Conservation (phyloP, 2,113 vertebrate genomes). For the Otis tarda region DNA sequence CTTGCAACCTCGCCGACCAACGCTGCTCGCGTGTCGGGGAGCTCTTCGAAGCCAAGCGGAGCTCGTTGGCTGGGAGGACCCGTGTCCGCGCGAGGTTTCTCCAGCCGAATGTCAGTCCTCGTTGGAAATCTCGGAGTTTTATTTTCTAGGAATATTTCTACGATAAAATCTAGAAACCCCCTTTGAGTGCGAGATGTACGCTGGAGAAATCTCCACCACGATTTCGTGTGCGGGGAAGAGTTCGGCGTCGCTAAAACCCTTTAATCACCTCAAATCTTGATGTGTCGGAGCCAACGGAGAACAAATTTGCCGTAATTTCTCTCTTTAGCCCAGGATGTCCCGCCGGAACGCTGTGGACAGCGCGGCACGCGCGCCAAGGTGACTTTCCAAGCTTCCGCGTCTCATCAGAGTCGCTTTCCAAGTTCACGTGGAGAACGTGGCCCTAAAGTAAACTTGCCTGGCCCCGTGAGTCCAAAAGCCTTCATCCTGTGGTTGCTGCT, state of each 20-base stretch:
- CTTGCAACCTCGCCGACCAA: neutral
- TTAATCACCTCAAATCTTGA: accelerated
- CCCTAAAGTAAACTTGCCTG: neutral
- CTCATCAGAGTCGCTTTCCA: accelerated
- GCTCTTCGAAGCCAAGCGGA: neutral
- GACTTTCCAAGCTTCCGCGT: neutral
- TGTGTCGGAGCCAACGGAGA: neutral
- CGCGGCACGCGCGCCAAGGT: neutral
- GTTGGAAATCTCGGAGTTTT: neutral
- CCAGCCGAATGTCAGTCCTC: neutral
- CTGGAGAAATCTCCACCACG: accelerated
- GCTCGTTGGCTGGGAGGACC: neutral
- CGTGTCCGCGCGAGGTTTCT: accelerated
- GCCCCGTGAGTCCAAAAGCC: neutral
- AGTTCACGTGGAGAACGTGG: neutral
- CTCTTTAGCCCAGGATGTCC: neutral
- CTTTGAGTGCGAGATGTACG: accelerated
- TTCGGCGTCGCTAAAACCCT: neutral
- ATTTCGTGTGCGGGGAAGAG: accelerated
- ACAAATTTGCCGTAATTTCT: neutral
- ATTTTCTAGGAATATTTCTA: neutral
- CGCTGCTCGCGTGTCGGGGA: neutral
- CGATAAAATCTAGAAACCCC: neutral
- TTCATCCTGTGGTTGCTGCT: neutral
- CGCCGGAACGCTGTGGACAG: accelerated